Evolutionary conservation across 2,113 vertebrate species (phyloP), one percentile per base, ranked within the genome.

Genomic region (Nicator chloris): DNA sequence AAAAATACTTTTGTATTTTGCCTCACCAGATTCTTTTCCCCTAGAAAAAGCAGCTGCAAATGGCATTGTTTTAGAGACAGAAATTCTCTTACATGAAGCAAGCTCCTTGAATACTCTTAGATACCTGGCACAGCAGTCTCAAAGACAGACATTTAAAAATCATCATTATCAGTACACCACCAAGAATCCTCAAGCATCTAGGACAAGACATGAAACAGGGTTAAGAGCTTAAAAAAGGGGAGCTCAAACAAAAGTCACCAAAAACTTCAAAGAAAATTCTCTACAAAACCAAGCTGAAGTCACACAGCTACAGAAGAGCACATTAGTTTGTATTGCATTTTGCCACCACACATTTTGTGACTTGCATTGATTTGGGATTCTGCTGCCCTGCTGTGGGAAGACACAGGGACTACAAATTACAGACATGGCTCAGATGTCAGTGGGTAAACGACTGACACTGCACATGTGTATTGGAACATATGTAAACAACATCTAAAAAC

Each of bases 231-330:
- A 33, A 35, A 42, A 87, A 88, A 70, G 28, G 16, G 18, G 76
- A 16, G 16, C 23, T 92, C 65, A 86, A 79, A 84, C 26, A 78
- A 37, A 63, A 76, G 26, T 35, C 2, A 80, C 10, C 2, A 1
- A 77, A 92, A 92, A 60, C 20, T 17, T 88, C 40, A 40, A 64
- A 69, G 28, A 85, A 87, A 90, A 76, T 69, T 76, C 37, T 76
- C 5, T 37, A 26, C 37, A 85, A 79, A 90, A 71, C 1, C 44
- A 85, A 66, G 20, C 35, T 63, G 2, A 69, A 69, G 19, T 65
- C 47, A 44, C 42, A 27, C 10, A 79, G 73, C 65, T 60, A 35
- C 22, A 63, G 50, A 45, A 68, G 21, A 65, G 49, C 27, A 76
- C 35, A 16, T 20, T 4, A 26, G 23, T 4, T 13, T 7, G 23